A percentile compares a stretch with the other conserved stretches of the same genome.
These are phyloP conservation scores for Agelaius phoeniceus DNA, from an alignment of 2,113 vertebrate genomes.

Conservation along the genomic window DNA sequence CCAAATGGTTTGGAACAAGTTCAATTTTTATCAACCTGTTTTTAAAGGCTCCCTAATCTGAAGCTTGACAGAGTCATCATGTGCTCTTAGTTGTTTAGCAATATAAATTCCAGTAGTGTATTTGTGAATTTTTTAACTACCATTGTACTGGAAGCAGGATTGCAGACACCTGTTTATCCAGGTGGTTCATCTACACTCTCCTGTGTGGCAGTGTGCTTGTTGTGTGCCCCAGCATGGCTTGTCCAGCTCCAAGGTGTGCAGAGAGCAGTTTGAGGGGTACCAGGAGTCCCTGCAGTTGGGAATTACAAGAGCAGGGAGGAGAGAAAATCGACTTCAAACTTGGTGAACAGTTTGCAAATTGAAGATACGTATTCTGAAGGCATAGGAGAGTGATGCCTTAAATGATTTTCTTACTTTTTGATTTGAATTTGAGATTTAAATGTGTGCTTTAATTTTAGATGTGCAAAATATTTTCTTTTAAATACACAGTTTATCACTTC, in stretches of 20 bases:
- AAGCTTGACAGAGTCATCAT: neutral
- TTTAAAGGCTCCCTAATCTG: neutral
- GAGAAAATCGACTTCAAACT: neutral
- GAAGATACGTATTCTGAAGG: neutral
- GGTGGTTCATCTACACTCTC: neutral
- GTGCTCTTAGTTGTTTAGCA: neutral
- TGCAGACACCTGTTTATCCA: neutral
- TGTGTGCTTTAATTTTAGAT: neutral
- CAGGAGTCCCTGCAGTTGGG: fast-evolving
- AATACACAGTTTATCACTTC: neutral
- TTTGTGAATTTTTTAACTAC: neutral
- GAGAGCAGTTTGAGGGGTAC: neutral
- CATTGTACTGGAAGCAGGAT: neutral
- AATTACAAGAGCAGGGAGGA: neutral
- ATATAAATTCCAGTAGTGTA: neutral
- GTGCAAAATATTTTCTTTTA: neutral
- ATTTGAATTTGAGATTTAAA: neutral
- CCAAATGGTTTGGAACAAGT: neutral
- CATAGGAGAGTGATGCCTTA: neutral
- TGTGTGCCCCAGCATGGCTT: neutral
- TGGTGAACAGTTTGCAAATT: neutral
- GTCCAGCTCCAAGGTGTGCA: neutral
- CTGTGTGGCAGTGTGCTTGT: too few relatives aligned
- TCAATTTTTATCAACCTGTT: neutral
- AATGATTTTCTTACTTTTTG: neutral